These are phyloP conservation scores for Murina feae DNA, from an alignment of 2,113 vertebrate genomes.

Conservation along the genomic window DNA sequence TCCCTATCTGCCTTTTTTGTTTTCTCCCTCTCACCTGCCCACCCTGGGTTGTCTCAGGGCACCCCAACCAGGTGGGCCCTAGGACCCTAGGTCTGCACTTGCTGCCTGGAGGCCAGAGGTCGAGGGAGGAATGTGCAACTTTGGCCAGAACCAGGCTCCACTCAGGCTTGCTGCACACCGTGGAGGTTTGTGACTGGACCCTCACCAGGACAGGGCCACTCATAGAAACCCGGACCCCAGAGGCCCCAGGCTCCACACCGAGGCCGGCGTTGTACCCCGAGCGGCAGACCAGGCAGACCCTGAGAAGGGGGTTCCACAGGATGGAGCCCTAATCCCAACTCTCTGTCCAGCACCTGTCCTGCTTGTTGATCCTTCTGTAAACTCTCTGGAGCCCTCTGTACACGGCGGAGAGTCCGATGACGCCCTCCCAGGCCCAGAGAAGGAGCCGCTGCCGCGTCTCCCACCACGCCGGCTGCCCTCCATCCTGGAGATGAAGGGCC, in stretches of 20 bases:
- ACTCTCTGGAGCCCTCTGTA: neutral
- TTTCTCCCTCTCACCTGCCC: neutral
- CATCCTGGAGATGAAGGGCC: neutral
- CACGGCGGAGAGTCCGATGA: neutral
- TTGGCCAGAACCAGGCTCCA: neutral
- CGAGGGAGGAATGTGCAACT: neutral
- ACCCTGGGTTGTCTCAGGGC: neutral
- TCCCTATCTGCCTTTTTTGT: neutral
- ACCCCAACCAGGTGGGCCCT: neutral
- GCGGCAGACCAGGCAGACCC: accelerated
- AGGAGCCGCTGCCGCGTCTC: neutral
- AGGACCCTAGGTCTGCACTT: too few species aligned
- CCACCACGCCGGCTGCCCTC: neutral
- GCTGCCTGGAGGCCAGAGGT: neutral
- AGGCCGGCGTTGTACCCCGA: accelerated
- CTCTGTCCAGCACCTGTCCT: neutral
- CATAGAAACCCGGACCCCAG: neutral
- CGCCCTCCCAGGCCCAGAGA: neutral
- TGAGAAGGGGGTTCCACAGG: neutral
- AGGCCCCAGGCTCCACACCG: accelerated
- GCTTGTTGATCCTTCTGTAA: neutral
- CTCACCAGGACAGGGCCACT: neutral
- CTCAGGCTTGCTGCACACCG: neutral
- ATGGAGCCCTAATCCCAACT: too few species aligned
- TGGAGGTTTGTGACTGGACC: neutral